Conservation (phyloP, 2,113 vertebrate species). For the Oenanthe oenanthe region DNA sequence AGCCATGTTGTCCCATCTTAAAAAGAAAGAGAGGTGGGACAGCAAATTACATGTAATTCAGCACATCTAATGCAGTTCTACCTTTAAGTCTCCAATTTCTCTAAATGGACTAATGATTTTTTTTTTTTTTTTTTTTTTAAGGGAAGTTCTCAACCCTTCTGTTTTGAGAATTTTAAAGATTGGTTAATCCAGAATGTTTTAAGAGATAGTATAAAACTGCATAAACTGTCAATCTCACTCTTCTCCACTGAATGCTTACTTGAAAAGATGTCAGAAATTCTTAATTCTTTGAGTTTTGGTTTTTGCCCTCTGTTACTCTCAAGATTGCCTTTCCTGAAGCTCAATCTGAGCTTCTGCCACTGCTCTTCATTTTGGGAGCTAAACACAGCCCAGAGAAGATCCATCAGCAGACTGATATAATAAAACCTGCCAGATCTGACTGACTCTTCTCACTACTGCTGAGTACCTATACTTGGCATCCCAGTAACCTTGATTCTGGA, state of each 20-base stretch:
- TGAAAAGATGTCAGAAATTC: not conserved
- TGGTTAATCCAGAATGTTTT: too few relatives aligned
- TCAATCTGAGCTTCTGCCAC: not conserved
- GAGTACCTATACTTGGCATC: not conserved
- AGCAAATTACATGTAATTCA: not conserved
- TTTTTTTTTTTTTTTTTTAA: not conserved
- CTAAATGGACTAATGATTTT: not conserved
- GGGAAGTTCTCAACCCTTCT: not conserved
- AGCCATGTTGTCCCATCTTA: not conserved
- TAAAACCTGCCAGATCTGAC: not conserved
- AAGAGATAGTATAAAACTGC: too few relatives aligned
- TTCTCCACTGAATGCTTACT: not conserved
- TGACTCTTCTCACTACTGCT: not conserved
- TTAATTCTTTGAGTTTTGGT: not conserved
- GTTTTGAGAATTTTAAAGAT: not conserved
- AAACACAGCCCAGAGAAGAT: not conserved
- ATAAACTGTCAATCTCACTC: not conserved
- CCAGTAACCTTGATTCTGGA: not conserved
- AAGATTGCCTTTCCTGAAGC: not conserved
- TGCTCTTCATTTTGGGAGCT: not conserved
- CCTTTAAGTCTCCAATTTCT: not conserved
- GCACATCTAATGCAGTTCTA: not conserved
- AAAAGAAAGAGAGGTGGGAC: not conserved
- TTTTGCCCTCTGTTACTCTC: not conserved
- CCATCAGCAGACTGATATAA: not conserved